phyloP scores from a whole-genome alignment of 2,113 vertebrate genomes.

The Engystomops pustulosus region DNA sequence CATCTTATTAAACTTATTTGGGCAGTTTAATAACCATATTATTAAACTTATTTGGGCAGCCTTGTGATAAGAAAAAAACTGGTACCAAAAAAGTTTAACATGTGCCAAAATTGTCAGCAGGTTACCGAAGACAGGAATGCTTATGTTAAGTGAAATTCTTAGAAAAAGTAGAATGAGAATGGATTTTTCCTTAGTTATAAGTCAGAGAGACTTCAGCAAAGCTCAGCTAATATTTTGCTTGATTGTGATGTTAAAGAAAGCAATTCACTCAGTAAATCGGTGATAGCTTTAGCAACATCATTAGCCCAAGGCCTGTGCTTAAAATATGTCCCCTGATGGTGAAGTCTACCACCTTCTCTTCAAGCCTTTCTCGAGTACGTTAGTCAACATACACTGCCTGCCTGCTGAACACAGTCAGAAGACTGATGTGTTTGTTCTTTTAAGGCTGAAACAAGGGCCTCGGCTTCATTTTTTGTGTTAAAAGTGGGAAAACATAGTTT shows the following conservation, averaged over 20 bases:
- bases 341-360: conserved; percentile 36
- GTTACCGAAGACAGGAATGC: too few species aligned
- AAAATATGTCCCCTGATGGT: conserved; percentile 35
- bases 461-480: not conserved
- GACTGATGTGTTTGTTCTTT: conserved; percentile 20
- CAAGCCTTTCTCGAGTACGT: not conserved
- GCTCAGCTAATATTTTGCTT: conserved; percentile 28
- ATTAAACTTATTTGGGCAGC: too few species aligned
- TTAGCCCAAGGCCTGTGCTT: conserved; percentile 43
- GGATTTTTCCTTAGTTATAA: not conserved
- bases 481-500: not conserved
- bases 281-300: conserved; percentile 26
- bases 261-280: conserved; percentile 13
- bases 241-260: conserved; percentile 17
- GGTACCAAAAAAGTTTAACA: too few species aligned
- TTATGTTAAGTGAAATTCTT: too few species aligned
- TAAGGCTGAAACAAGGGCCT: not conserved
- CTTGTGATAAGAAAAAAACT: too few species aligned
- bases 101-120: too few species aligned
- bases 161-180: too few species aligned
- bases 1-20: too few species aligned
- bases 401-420: conserved; percentile 22
- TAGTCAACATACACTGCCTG: conserved; percentile 21
- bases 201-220: conserved; percentile 1
- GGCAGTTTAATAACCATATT: too few species aligned